Evolutionary conservation across 1,140 invertebrate species (phyloP).

Genomic region (Paraescarpia echinospica): DNA sequence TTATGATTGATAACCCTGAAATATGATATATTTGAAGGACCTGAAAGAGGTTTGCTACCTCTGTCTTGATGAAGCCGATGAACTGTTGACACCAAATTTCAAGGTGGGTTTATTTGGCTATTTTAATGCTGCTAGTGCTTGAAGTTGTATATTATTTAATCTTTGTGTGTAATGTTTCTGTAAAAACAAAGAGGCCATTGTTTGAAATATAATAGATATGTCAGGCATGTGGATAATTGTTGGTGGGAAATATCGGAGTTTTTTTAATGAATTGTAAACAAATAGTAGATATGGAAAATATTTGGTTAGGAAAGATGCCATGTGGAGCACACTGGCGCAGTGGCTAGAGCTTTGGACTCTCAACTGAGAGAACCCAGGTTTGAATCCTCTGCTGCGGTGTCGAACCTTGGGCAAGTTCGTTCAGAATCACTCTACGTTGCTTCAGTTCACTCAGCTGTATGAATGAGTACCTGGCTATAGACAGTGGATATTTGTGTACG

Average conservation of each 20-base stretch:
- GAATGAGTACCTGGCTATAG: too few relatives aligned
- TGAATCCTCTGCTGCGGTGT: too few relatives aligned
- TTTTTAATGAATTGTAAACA: not conserved
- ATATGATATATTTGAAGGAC: constrained; percentile 15
- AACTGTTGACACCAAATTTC: constrained; percentile 27
- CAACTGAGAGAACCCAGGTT: too few relatives aligned
- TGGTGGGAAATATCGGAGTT: not conserved
- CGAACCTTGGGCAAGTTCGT: too few relatives aligned
- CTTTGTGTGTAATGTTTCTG: not conserved
- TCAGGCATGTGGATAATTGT: too few relatives aligned
- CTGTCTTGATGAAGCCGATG: constrained; percentile 29
- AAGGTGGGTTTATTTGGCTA: constrained; percentile 18
- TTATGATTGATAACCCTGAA: not conserved
- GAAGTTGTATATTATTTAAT: constrained; percentile 9
- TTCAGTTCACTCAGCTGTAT: too few relatives aligned
- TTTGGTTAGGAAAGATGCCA: not conserved
- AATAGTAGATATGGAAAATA: not conserved
- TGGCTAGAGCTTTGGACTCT: too few relatives aligned
- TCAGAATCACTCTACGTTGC: too few relatives aligned
- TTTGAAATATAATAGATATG: not conserved
- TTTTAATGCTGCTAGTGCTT: constrained; percentile 9
- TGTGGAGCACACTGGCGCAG: too few relatives aligned
- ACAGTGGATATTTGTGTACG: too few relatives aligned
- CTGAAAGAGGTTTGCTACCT: constrained; percentile 15
- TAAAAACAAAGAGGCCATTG: not conserved